Evolutionary conservation across 2,888 invertebrate species (phyloP).

Genomic region (Apoda limacodes): DNA sequence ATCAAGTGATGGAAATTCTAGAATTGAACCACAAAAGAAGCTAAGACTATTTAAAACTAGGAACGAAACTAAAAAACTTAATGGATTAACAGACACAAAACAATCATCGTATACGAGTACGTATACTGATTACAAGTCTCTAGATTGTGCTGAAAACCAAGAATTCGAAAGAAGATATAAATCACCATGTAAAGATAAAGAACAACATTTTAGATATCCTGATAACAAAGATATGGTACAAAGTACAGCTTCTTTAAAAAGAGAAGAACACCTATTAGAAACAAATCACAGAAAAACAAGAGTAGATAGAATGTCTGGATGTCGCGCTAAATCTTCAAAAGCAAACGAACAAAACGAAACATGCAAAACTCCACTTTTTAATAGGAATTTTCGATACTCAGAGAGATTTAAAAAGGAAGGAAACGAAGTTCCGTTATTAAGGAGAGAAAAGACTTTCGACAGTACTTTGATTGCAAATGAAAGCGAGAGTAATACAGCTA

Average conservation of each 20-base stretch:
- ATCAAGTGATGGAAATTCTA: slow-evolving; percentile 65
- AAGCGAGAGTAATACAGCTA: slow-evolving; percentile 43
- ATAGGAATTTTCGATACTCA: slow-evolving; percentile 60
- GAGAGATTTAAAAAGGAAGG: slow-evolving; percentile 59
- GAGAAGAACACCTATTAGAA: slow-evolving; percentile 62
- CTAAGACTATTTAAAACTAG: slow-evolving; percentile 80
- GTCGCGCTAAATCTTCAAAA: slow-evolving; percentile 59
- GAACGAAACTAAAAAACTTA: slow-evolving; percentile 75
- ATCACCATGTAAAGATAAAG: slow-evolving; percentile 56
- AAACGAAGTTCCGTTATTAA: slow-evolving; percentile 41
- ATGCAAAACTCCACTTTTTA: slow-evolving; percentile 58
- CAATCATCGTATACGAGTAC: slow-evolving; percentile 36
- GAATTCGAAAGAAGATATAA: slow-evolving; percentile 54
- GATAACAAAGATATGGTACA: slow-evolving; percentile 55
- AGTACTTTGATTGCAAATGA: slow-evolving; percentile 47
- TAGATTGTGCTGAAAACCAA: slow-evolving; percentile 43
- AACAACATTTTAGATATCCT: slow-evolving; percentile 52
- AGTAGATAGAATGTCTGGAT: slow-evolving; percentile 57
- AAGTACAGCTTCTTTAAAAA: slow-evolving; percentile 47
- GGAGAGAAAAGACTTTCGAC: slow-evolving; percentile 65
- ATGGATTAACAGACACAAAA: slow-evolving; percentile 40
- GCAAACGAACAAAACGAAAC: slow-evolving; percentile 51
- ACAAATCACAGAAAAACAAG: slow-evolving; percentile 59
- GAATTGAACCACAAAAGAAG: slow-evolving; percentile 64
- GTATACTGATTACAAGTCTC: slow-evolving; percentile 48